Base-by-base conservation (phyloP, 2,113 vertebrate species). In the Petroica traversi region DNA sequence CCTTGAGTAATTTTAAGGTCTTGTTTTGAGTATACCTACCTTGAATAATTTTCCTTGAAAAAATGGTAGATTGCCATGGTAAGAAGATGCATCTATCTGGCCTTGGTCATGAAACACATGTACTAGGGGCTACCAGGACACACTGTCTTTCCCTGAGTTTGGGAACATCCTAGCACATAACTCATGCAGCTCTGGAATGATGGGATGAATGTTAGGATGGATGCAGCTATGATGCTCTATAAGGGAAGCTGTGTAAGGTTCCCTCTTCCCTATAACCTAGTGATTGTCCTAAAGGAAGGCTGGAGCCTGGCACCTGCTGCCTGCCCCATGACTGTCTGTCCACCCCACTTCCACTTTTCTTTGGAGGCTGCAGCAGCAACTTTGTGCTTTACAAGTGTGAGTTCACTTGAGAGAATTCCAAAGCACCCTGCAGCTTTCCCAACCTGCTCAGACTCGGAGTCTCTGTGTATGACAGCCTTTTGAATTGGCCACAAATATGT, bases 381-480 rank as follows among this genome's bases (percentile, higher is more conserved):
- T 91, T 91, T 62, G 41, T 58, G 45, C 81, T 87, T 90, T 89
- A 38, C 28, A 61, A 95, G 33, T 29, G 23, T 68, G 81, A 85
- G 31, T 76, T 91, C 58, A 76, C 48, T 91, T 93, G 89, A 97
- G 87, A 85, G 55, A 68, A 55, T 94, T 94, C 78, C 92, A 93
- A 91, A 93, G 87, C 6, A 5, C 89, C 40, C 75, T 66, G 74
- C 58, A 85, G 94, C 67, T 93, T 85, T 94, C 92, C 67, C 78
- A 95, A 63, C 81, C 78, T 95, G 63, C 67, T 88, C 92, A 96
- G 93, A 96, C 92, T 95, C 82, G 51, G 88, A 82, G 95, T 85
- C 95, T 97, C 92, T 95, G 80, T 43, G 26, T 76, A 95, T 95
- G 95, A 94, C 95, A 96, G 95, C 46, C 78, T 91, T 94, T 96